Conservation (phyloP, 2,888 invertebrate genomes). For the Eupithecia subumbrata region DNA sequence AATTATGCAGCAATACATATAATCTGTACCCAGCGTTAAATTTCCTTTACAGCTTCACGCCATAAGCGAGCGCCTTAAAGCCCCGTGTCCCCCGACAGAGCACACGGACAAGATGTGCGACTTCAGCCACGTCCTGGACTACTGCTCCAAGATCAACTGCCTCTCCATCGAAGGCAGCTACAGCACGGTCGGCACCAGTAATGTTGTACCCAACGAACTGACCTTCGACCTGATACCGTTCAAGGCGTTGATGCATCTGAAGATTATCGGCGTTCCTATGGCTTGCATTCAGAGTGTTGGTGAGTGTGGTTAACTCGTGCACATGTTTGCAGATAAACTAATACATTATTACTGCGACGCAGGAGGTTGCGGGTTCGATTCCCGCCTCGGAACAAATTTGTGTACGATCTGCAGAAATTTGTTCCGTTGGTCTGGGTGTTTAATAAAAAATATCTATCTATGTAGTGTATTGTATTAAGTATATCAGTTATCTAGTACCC, state of each 20-base stretch:
- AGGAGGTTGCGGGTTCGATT: no score
- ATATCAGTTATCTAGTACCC: no score
- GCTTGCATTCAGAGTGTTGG: constrained; percentile 87
- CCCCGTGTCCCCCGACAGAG: constrained; percentile 92
- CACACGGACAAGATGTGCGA: constrained; percentile 92
- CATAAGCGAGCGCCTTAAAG: constrained; percentile 93
- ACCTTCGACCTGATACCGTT: constrained; percentile 93
- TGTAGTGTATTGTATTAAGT: no score
- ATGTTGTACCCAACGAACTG: constrained; percentile 91
- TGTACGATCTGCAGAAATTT: no score
- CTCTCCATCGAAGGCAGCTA: constrained; percentile 88
- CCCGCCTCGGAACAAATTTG: no score
- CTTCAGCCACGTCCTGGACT: constrained; percentile 95
- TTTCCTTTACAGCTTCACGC: constrained; percentile 88
- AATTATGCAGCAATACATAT: no score
- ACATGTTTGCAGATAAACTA: background rate
- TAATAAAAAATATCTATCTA: no score
- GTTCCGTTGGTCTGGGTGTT: no score
- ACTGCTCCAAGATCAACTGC: constrained; percentile 89
- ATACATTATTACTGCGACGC: no score
- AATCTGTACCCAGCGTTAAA: no score
- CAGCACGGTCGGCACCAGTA: constrained; percentile 90
- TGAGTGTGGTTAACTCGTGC: constrained; percentile 50
- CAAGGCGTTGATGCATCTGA: constrained; percentile 89
- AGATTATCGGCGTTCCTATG: constrained; percentile 87